Evolutionary conservation across 2,888 invertebrate species (phyloP).

Genomic region (Microdon myrmicae): DNA sequence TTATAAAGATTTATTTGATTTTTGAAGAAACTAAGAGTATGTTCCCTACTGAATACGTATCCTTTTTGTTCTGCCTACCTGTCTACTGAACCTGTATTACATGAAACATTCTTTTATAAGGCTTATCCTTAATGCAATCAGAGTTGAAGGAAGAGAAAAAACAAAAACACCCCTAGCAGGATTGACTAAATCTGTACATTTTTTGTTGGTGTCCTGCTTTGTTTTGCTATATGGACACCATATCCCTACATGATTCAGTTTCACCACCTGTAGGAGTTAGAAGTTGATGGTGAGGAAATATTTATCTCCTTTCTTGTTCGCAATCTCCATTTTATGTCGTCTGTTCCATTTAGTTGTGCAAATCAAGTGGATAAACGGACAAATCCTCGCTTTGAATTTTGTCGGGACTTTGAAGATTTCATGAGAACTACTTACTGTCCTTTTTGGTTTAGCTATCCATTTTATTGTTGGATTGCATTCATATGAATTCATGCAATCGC

Average conservation of each 20-base stretch:
- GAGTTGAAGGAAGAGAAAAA: no score
- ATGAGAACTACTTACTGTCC: conserved; percentile 21
- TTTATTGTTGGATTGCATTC: conserved; percentile 26
- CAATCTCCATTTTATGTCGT: conserved; percentile 44
- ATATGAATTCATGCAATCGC: conserved; percentile 31
- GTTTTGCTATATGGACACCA: conserved; percentile 44
- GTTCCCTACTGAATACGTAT: conserved; percentile 12
- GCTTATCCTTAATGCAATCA: conserved; percentile 52
- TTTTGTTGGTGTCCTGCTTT: no score
- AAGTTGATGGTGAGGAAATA: not conserved
- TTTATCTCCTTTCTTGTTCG: conserved; percentile 23
- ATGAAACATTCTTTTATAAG: conserved; percentile 24
- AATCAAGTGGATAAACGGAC: conserved; percentile 53
- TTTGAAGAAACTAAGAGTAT: conserved; percentile 12
- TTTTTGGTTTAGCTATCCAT: conserved; percentile 20
- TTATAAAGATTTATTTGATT: not conserved
- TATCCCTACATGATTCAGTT: conserved; percentile 37
- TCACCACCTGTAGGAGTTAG: conserved; percentile 31
- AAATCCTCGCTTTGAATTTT: conserved; percentile 35
- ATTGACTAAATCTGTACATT: conserved; percentile 38
- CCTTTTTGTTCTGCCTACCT: conserved; percentile 17
- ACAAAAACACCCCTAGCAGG: conserved; percentile 45
- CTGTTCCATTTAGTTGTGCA: conserved; percentile 51
- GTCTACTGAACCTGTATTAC: conserved; percentile 6
- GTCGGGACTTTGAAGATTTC: conserved; percentile 21